Base-by-base conservation (phyloP, 2,797 vertebrate species). In the Sitta carolinensis region DNA sequence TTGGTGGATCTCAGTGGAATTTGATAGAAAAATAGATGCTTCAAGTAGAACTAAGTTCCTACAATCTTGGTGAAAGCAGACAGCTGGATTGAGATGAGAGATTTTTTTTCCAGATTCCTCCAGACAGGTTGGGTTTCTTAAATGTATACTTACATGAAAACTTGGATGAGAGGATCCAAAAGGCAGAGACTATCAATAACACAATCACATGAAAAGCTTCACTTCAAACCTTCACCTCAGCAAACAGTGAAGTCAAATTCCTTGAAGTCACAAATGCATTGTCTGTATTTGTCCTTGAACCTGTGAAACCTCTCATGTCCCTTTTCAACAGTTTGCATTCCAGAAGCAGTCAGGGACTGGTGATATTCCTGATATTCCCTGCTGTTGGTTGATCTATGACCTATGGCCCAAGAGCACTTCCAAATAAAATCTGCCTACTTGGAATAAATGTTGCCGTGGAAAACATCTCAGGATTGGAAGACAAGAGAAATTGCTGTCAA, bases 401-500 rank as follows among this genome's bases (percentile, higher is more conserved):
- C 38, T 74, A 27, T 48, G 80, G 72, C 61, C 73, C 45, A 40
- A 78, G 42, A 80, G 21, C 40, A 92, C 10, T 29, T 75, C 66
- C 66, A 82, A 85, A 87, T 48, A 40, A 74, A 78, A 83, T 67
- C 47, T 50, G 14, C 6, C 45, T 62, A 9, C 30, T 55, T 62
- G 30, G 43, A 73, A 76, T 45, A 81, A 63, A 55, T 76, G 66
- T 59, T 75, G 52, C 51, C 67, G 40, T 12, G 5, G 48, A 92
- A 92, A 91, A 78, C 66, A 52, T 67, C 80, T 72, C 29, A 32
- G n/a, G 21, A 42, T 47, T 78, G 48, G 57, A 92, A 83, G 36
- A 92, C 36, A 93, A 87, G 77, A 66, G 89, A 84, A 88, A 84
- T 73, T 91, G 42, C 66, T 73, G 42, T 89, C 52, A 86, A 92